phyloP scores from a whole-genome alignment of 2,797 vertebrate species.

The Holocentrus rufus region DNA sequence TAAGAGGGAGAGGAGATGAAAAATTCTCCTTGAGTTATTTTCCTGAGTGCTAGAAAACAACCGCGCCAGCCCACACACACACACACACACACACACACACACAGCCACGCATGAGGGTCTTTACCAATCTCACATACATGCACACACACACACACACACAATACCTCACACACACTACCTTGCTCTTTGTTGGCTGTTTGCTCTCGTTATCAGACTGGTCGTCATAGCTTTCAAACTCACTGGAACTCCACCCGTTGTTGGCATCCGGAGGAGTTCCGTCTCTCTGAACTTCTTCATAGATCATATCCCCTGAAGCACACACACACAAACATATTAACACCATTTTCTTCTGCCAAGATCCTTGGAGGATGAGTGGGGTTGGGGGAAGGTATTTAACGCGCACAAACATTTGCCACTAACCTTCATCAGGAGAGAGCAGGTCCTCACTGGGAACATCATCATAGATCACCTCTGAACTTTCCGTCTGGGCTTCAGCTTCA shows the following conservation, averaged over 20 bases:
- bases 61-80: conserved; percentile 24
- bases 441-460: conserved; percentile 91
- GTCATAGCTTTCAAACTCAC: conserved; percentile 97
- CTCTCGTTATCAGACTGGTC: conserved; percentile 90
- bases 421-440: conserved; percentile 73
- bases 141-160: conserved; percentile 19
- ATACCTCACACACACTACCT: conserved; percentile 72
- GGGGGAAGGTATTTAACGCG: neutral
- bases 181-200: conserved; percentile 81
- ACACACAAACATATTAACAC: conserved; percentile 4
- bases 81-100: neutral
- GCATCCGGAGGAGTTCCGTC: conserved; percentile 63
- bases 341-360: neutral
- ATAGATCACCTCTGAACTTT: conserved; percentile 88
- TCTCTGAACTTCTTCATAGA: conserved; percentile 87
- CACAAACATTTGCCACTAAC: conserved; percentile 58
- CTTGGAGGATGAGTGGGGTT: neutral
- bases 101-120: neutral
- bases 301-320: conserved; percentile 75
- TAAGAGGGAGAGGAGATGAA: conserved; percentile 38
- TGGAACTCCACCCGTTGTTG: conserved; percentile 95
- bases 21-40: conserved; percentile 56
- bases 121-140: neutral
- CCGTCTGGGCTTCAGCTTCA: conserved; percentile 45
- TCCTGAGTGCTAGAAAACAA: conserved; percentile 32